phyloP scores from a whole-genome alignment of 2,113 vertebrate genomes.

The Thamnaconus septentrionalis region DNA sequence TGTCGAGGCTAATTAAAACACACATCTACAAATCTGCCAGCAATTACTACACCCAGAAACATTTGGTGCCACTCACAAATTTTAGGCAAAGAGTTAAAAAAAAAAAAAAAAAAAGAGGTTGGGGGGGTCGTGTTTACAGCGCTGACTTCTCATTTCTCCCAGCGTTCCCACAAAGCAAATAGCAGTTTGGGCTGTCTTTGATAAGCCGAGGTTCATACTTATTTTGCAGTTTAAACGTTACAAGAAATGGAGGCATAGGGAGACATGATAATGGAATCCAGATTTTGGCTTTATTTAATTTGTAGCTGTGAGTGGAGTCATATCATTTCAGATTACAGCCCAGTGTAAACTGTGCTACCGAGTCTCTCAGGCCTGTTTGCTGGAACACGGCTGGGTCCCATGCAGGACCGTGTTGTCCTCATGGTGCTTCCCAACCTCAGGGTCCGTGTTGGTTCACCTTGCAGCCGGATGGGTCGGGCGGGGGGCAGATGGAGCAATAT shows the following conservation, averaged over 20 bases:
- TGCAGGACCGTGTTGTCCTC: constrained; percentile 70
- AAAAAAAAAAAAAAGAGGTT: constrained; percentile 12
- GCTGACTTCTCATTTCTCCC: constrained; percentile 74
- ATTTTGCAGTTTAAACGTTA: constrained; percentile 76
- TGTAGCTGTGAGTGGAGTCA: constrained; percentile 75
- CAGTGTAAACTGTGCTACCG: constrained; percentile 66
- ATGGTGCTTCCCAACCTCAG: no score
- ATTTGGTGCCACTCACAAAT: constrained; percentile 71
- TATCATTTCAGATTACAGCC: constrained; percentile 74
- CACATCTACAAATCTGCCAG: constrained; percentile 74
- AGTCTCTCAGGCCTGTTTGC: constrained; percentile 55
- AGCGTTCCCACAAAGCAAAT: constrained; percentile 76
- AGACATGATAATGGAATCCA: constrained; percentile 76
- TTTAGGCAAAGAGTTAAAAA: constrained; percentile 33
- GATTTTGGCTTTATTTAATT: constrained; percentile 78
- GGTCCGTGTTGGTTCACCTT: no score
- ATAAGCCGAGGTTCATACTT: constrained; percentile 71
- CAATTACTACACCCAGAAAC: constrained; percentile 71
- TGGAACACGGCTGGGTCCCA: constrained; percentile 52
- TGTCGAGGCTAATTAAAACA: constrained; percentile 75
- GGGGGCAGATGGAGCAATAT: constrained; percentile 46
- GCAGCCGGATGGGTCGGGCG: no score
- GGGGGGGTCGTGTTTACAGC: constrained; percentile 67
- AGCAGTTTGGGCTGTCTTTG: constrained; percentile 69
- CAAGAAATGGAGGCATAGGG: constrained; percentile 72